Evolutionary conservation across 2,113 vertebrate species (phyloP), one percentile per base, ranked within the genome.

Genomic region (Bubo bubo): DNA sequence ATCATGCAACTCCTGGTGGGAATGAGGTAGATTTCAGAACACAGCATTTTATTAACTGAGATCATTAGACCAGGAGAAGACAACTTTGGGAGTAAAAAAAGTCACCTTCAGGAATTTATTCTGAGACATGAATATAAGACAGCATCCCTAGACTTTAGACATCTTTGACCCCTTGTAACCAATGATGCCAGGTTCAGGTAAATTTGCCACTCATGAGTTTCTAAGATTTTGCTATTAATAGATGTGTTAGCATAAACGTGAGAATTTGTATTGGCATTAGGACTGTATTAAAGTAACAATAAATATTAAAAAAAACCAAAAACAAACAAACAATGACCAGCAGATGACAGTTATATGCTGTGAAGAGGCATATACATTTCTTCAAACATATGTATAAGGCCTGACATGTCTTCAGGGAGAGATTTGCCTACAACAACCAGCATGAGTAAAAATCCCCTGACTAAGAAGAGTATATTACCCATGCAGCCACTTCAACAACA

Each of bases 21-120:
- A 96, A 80, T 91, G 63, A 85, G 96, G 94, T 91, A 93, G 93
- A 72, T 94, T 97, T 96, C 95, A 97, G 93, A 90, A 86, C 22
- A 87, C 52, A 39, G 35, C 5, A 37, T 96, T 84, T 84, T 63
- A 84, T 60, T 64, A 73, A 52, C 32, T 34, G 50, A 49, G 43
- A 88, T 90, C 52, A 60, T 93, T 64, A 91, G 86, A 73, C 17
- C 8, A 66, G 59, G 14, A 64, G 72, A 92, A 86, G 34, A 71
- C 47, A 88, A 86, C 4, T 92, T 88, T 7, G 4, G 20, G 39
- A 89, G 24, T 15, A 12, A 91, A 85, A 32, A 47, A 58, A 59
- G 18, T 14, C 39, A 60, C n/a, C 26, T 82, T 81, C 67, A 45
- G 14, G 37, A 58, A 91, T 95, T 91, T 95, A 58, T 87, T 90